Evolutionary conservation across 2,888 invertebrate species (phyloP).

Genomic region (Rhagonycha fulva): DNA sequence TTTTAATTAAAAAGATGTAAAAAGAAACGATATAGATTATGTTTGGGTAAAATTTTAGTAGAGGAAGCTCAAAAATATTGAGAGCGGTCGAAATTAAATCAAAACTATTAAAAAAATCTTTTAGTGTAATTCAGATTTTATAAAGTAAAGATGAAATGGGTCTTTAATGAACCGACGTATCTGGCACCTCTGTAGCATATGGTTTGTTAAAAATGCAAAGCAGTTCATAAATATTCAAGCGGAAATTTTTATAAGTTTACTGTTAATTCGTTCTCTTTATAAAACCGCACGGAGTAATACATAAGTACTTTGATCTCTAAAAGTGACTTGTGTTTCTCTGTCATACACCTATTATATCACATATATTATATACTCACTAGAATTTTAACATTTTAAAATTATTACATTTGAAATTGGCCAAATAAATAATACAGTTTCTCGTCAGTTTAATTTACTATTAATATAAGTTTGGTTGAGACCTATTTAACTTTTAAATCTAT

Average conservation of each 20-base stretch:
- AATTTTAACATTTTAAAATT: not conserved
- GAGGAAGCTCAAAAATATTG: not conserved
- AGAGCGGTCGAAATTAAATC: conserved; percentile 6
- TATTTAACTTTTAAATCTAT: no score
- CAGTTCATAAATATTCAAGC: conserved; percentile 19
- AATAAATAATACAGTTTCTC: not conserved
- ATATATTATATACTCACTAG: not conserved
- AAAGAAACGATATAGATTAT: not conserved
- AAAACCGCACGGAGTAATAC: conserved; percentile 9
- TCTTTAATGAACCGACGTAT: conserved; percentile 16
- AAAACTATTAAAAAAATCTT: conserved; percentile 15
- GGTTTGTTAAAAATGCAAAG: conserved; percentile 20
- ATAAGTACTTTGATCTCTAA: conserved; percentile 12
- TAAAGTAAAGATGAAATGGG: conserved; percentile 10
- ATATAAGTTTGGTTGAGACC: not conserved
- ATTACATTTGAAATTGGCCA: not conserved
- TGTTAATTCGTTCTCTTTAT: conserved; percentile 13
- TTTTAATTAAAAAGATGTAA: not conserved
- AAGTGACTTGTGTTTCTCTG: conserved; percentile 9
- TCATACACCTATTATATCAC: not conserved
- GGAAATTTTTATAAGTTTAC: conserved; percentile 21
- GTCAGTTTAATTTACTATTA: not conserved
- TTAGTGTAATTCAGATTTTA: conserved; percentile 5
- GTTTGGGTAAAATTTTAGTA: not conserved
- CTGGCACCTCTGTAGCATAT: conserved; percentile 15